Base-by-base conservation (phyloP, 2,797 vertebrate species). In the Huso huso region DNA sequence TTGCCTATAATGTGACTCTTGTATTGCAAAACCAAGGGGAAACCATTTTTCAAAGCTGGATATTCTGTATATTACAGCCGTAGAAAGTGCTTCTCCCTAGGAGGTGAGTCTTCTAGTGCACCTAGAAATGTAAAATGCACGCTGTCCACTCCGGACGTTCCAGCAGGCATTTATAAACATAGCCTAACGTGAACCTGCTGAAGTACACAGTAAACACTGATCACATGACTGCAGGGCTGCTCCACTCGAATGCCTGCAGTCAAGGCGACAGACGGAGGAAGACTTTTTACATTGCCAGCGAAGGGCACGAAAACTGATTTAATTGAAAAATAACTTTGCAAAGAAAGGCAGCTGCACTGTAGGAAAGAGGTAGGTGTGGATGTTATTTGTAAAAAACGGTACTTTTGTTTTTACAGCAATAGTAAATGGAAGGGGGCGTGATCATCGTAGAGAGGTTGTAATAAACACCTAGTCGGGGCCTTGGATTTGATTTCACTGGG, bases 391-490 rank as follows among this genome's bases (percentile, higher is more conserved):
- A 55, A 55, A 55, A 55, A 55, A 6, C 53, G 53, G 37, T 37
- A 37, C 37, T 37, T 37, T 37, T 37, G 37, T 37, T 37, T 37
- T 37, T 37, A 37, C 5, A 37, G 37, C 37, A 37, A 5, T 15
- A 65, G 51, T 15, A 64, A 60, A 50, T 23, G 49, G 64, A 49
- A 67, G 73, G 71, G 74, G 74, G 71, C 74, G 71, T 75, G 71
- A 73, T 66, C 67, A 63, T 7, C 37, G 67, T 1, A 62, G 77
- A 18, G 61, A 10, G n/a, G 61, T 37, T 37, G 18, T 37, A 7
- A 10, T 10, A 10, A 55, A 55, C 9, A 10, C 9, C 8, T n/a
- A 62, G 61, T 10, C 18, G 8, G 61, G 48, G 61, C 61, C 48
- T 37, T 23, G 15, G 48, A 12, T 55, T 10, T 4, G 37, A 37